A percentile compares a stretch with the other conserved stretches of the same genome.
phyloP scores from a whole-genome alignment of 2,797 vertebrate genomes.

The Oophaga sylvatica region DNA sequence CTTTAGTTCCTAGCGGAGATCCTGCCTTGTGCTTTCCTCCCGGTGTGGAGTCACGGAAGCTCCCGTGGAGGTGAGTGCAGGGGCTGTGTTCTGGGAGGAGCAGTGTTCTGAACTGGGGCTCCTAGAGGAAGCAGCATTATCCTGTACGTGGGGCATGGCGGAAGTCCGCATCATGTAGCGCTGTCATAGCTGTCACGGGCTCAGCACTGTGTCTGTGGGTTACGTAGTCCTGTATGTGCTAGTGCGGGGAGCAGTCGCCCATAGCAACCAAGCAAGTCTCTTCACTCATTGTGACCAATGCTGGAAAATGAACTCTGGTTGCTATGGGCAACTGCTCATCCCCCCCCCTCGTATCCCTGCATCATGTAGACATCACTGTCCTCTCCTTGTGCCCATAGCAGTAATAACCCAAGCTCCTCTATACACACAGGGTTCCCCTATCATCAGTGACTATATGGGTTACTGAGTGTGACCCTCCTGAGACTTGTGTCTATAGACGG shows the following conservation, averaged over 20 bases:
- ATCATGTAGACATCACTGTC: too few species aligned
- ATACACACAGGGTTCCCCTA: too few species aligned
- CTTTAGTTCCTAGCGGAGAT: slow-evolving; percentile 29
- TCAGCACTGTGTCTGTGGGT: neutral
- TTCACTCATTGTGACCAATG: neutral
- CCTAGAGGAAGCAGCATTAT: neutral
- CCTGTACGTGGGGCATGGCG: neutral
- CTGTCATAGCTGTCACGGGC: too few species aligned
- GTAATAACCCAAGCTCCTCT: too few species aligned
- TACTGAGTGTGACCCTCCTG: too few species aligned
- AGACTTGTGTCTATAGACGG: too few species aligned
- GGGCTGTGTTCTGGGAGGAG: neutral
- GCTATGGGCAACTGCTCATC: too few species aligned
- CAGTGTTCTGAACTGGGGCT: neutral
- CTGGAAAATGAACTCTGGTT: neutral
- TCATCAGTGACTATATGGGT: too few species aligned
- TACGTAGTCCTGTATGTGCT: too few species aligned
- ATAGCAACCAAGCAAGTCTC: neutral
- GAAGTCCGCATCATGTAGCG: neutral
- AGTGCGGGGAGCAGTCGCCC: neutral
- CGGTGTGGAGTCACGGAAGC: neutral
- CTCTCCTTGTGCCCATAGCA: too few species aligned
- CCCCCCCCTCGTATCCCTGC: too few species aligned
- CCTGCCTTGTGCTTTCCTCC: too few species aligned
- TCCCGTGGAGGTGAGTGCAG: neutral